Evolutionary conservation across 2,113 vertebrate genomes (phyloP).

Genomic region (Canis aureus): DNA sequence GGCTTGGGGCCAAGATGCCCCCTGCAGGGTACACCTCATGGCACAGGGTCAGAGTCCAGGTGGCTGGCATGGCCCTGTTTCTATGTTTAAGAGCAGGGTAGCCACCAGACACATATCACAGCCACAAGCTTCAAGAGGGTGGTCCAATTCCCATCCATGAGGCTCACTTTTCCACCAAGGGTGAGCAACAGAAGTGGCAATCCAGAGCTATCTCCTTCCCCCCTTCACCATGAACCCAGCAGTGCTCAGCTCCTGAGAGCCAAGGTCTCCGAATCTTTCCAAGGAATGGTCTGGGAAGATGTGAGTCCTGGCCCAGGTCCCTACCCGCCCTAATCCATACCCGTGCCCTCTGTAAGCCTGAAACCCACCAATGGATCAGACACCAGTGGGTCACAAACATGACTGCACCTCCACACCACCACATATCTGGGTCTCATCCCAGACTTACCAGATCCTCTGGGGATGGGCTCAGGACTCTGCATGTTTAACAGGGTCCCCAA

Average conservation of each 20-base stretch:
- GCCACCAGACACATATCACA: background rate
- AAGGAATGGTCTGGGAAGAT: background rate
- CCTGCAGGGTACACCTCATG: background rate
- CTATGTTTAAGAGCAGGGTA: background rate
- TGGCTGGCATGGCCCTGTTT: no score
- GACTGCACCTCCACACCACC: background rate
- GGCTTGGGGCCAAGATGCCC: background rate
- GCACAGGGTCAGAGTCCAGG: no score
- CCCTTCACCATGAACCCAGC: no score
- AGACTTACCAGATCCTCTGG: background rate
- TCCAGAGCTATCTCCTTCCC: fast-evolving
- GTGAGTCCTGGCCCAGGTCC: background rate
- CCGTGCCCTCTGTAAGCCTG: background rate
- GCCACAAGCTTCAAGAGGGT: background rate
- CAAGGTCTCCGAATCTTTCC: background rate
- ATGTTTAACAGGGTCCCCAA: background rate
- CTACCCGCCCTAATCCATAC: fast-evolving
- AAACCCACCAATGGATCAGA: background rate
- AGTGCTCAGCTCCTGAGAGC: background rate
- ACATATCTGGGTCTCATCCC: background rate
- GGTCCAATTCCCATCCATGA: background rate
- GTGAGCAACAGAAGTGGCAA: background rate
- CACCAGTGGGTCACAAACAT: fast-evolving
- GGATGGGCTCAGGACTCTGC: background rate
- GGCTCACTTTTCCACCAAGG: background rate